Evolutionary conservation across 2,797 vertebrate species (phyloP).

Genomic region (Myotis pilosus): DNA sequence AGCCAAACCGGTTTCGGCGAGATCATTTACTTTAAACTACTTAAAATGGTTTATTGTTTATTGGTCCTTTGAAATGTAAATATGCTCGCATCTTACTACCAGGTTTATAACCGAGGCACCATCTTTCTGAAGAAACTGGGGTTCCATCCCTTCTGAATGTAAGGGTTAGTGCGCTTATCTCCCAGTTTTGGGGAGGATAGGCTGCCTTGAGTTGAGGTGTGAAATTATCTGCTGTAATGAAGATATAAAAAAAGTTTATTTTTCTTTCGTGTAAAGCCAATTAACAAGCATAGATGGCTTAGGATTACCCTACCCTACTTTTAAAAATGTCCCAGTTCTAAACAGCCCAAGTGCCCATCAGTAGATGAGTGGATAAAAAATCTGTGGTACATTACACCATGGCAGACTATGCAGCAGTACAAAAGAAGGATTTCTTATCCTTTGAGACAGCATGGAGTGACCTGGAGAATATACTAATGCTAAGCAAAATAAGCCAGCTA

Average conservation of each 20-base stretch:
- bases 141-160: not conserved
- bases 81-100: not conserved
- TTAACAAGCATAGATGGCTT: not conserved
- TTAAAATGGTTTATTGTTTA: not conserved
- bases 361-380: too few relatives aligned
- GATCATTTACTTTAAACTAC: not conserved
- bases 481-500: too few relatives aligned
- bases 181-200: not conserved
- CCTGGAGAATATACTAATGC: too few relatives aligned
- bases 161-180: not conserved
- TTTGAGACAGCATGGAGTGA: too few relatives aligned
- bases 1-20: too few relatives aligned
- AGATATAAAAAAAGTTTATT: not conserved
- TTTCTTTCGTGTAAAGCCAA: not conserved
- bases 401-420: too few relatives aligned
- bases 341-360: too few relatives aligned
- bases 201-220: not conserved
- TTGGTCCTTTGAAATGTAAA: not conserved
- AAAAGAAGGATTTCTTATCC: too few relatives aligned
- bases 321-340: not conserved
- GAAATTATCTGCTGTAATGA: not conserved
- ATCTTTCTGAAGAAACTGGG: not conserved
- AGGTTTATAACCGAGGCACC: not conserved
- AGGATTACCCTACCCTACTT: not conserved
- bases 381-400: too few relatives aligned